These are phyloP conservation scores for Misgurnus mizolepis DNA, from an alignment of 2,113 vertebrate genomes.

Conservation along the genomic window DNA sequence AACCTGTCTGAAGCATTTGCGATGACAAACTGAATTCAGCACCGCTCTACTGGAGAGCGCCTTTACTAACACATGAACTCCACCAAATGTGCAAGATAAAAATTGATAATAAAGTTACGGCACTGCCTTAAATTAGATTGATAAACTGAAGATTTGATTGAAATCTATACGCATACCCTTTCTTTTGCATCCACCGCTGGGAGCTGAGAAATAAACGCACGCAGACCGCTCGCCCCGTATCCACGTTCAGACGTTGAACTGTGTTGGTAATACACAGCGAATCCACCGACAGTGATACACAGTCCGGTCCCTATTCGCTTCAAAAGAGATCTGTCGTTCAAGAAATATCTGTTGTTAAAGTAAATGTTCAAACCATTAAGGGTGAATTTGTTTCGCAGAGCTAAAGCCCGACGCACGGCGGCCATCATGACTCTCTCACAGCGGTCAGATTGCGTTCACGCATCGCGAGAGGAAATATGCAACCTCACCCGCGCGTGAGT, in stretches of 20 bases:
- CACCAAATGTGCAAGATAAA: not conserved
- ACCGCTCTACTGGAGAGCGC: slow-evolving; percentile 75
- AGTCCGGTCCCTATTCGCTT: slow-evolving; percentile 55
- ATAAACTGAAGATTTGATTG: not conserved
- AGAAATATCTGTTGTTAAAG: not conserved
- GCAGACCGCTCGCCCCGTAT: slow-evolving; percentile 52
- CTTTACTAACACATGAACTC: slow-evolving; percentile 20
- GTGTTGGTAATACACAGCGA: slow-evolving; percentile 40
- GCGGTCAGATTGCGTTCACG: slow-evolving; percentile 32
- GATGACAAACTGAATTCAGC: slow-evolving; percentile 57
- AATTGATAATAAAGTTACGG: not conserved
- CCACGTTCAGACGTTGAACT: slow-evolving; percentile 9
- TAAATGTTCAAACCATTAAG: slow-evolving; percentile 18
- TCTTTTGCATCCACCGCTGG: slow-evolving; percentile 70
- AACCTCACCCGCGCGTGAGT: not conserved
- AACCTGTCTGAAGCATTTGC: not conserved
- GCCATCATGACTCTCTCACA: slow-evolving; percentile 51
- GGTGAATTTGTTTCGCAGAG: slow-evolving; percentile 40
- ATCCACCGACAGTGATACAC: slow-evolving; percentile 58
- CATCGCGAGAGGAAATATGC: slow-evolving; percentile 68
- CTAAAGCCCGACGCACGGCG: slow-evolving; percentile 62
- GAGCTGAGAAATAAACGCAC: slow-evolving; percentile 57
- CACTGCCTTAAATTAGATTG: not conserved
- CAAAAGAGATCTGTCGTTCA: slow-evolving; percentile 27
- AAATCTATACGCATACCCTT: slow-evolving; percentile 63